These are phyloP conservation scores for Euborellia annulipes DNA, from an alignment of 1,140 invertebrate genomes.

Conservation along the genomic window DNA sequence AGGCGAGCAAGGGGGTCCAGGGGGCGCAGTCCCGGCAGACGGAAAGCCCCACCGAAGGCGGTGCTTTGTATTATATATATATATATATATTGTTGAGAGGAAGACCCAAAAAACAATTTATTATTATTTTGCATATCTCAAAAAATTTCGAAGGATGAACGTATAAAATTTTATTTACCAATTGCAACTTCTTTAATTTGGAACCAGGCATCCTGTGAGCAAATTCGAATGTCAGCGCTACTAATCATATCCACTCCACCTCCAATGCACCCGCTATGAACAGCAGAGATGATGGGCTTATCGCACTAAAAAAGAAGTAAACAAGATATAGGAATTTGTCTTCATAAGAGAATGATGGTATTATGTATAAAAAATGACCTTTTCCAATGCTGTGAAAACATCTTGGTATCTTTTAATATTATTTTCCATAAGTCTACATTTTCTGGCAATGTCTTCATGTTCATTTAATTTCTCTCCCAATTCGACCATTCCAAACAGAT, in stretches of 20 bases:
- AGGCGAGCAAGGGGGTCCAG: no score
- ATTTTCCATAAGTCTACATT: slow-evolving; percentile 47
- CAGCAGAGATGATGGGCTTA: slow-evolving; percentile 80
- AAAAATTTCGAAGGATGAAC: no score
- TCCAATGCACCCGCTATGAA: slow-evolving; percentile 82
- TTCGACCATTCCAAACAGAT: slow-evolving; percentile 46
- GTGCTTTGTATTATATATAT: no score
- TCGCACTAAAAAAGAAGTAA: slow-evolving; percentile 41
- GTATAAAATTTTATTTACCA: no score
- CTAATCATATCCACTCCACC: slow-evolving; percentile 76
- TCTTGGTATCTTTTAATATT: slow-evolving; percentile 58
- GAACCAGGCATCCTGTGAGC: slow-evolving; percentile 81
- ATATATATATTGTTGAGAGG: no score
- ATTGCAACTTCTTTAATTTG: slow-evolving; percentile 69
- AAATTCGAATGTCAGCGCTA: slow-evolving; percentile 83
- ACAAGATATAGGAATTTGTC: no score
- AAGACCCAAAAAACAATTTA: no score
- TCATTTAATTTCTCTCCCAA: slow-evolving; percentile 40
- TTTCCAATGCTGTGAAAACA: slow-evolving; percentile 61
- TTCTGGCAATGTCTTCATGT: slow-evolving; percentile 62
- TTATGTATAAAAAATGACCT: slow-evolving; percentile 28
- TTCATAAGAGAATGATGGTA: no score
- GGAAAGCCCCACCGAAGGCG: no score
- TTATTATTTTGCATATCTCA: no score
- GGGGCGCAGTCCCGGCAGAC: no score